Conservation (phyloP, 1,140 invertebrate genomes). For the Dendrolimus kikuchii region DNA sequence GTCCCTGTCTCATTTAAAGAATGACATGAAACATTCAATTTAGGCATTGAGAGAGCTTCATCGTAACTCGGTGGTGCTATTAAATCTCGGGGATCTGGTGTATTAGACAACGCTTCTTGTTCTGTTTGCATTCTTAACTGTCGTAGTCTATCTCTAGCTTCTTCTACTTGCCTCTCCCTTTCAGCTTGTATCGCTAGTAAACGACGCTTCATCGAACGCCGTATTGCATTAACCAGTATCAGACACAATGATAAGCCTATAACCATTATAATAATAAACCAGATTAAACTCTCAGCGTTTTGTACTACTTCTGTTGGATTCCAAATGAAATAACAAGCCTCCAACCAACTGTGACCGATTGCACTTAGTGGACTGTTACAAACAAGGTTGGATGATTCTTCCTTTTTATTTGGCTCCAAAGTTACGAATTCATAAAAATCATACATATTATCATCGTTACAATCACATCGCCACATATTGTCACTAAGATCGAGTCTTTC, state of each 20-base stretch:
- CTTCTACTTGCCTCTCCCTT: conserved; percentile 75
- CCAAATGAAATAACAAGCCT: conserved; percentile 77
- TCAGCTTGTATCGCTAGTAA: conserved; percentile 72
- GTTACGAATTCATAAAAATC: conserved; percentile 75
- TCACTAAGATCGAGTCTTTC: conserved; percentile 73
- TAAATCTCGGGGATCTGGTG: conserved; percentile 76
- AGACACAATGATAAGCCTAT: conserved; percentile 64
- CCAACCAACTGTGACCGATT: conserved; percentile 77
- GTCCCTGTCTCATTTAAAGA: conserved; percentile 72
- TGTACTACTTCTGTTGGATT: conserved; percentile 43
- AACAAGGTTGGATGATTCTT: conserved; percentile 55
- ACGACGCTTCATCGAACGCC: conserved; percentile 72
- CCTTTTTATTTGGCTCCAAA: conserved; percentile 73
- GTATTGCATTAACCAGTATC: conserved; percentile 68
- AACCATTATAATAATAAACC: conserved; percentile 74
- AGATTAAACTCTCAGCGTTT: conserved; percentile 73
- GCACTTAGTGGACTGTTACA: conserved; percentile 76
- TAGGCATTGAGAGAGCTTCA: conserved; percentile 81
- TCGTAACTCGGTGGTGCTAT: conserved; percentile 80
- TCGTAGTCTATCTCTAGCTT: conserved; percentile 65
- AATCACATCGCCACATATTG: conserved; percentile 84
- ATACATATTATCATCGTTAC: conserved; percentile 70
- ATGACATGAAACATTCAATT: conserved; percentile 73
- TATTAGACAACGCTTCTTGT: conserved; percentile 73
- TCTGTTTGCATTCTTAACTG: conserved; percentile 71